Percentiles rank a stretch among this genome's conserved stretches.
phyloP scores from a whole-genome alignment of 2,113 vertebrate species.

The Siniperca chuatsi region DNA sequence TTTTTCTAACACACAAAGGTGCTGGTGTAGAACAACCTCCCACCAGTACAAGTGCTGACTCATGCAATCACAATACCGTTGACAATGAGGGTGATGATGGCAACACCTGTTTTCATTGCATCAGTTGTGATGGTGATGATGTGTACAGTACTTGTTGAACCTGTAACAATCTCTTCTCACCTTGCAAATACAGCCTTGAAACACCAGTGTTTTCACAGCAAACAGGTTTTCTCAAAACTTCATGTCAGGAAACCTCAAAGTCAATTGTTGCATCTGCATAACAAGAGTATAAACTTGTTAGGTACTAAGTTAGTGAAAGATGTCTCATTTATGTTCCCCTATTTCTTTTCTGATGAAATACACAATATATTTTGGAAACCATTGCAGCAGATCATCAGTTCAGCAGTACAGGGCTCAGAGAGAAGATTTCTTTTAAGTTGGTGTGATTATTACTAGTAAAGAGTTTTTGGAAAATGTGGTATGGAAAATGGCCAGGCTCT shows the following conservation, averaged over 20 bases:
- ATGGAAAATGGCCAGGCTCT: no score
- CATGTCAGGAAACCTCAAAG: no score
- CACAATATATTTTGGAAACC: not conserved
- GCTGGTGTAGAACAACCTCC: not conserved
- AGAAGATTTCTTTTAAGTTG: not conserved
- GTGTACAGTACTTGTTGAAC: not conserved
- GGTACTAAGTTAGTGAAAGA: no score
- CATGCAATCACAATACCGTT: no score
- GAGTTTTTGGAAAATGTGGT: not conserved
- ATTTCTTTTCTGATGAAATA: not conserved
- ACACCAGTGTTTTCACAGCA: no score
- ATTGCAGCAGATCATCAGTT: not conserved
- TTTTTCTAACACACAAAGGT: not conserved
- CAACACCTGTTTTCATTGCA: not conserved
- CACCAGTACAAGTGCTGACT: not conserved
- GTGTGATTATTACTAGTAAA: not conserved
- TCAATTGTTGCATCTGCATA: no score
- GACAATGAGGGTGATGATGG: not conserved
- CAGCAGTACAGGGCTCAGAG: not conserved
- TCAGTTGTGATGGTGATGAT: not conserved
- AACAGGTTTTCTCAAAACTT: no score
- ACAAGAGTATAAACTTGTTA: no score
- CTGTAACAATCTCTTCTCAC: not conserved
- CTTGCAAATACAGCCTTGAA: no score
- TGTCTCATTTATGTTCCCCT: no score